These are phyloP conservation scores for Brenthis daphne DNA, from an alignment of 2,888 invertebrate genomes.

Conservation along the genomic window DNA sequence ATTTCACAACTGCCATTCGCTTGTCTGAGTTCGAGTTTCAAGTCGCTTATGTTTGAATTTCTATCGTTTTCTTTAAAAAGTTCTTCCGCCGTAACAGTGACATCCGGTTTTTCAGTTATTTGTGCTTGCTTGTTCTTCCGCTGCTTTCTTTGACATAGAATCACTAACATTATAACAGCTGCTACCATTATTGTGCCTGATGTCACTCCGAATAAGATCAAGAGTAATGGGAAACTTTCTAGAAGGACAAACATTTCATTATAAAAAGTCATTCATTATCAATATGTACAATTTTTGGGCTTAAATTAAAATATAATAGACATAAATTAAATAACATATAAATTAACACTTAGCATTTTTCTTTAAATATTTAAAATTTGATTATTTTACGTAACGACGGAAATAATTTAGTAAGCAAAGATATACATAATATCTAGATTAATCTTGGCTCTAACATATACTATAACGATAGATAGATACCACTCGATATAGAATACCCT, in stretches of 20 bases:
- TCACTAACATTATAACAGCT: slow-evolving; percentile 91
- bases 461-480: too few species aligned
- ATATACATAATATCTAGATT: too few species aligned
- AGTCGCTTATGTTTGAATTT: slow-evolving; percentile 95
- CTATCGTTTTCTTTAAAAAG: slow-evolving; percentile 90
- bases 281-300: not conserved
- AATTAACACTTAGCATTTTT: too few species aligned
- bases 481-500: too few species aligned
- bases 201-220: slow-evolving; percentile 92
- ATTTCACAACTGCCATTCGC: slow-evolving; percentile 90
- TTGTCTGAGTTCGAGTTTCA: slow-evolving; percentile 93
- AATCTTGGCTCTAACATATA: too few species aligned
- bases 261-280: not conserved
- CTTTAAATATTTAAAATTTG: too few species aligned
- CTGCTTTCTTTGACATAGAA: slow-evolving; percentile 88
- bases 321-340: too few species aligned
- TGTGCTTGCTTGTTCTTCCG: slow-evolving; percentile 79
- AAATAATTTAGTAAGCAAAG: too few species aligned
- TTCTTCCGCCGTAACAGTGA: slow-evolving; percentile 74
- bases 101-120: slow-evolving; percentile 83
- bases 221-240: slow-evolving; percentile 89
- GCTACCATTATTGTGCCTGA: slow-evolving; percentile 94
- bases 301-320: too few species aligned
- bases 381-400: too few species aligned
- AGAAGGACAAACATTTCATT: slow-evolving; percentile 52